Evolutionary conservation across 2,888 invertebrate species (phyloP), one percentile per base, ranked within the genome.

Genomic region (Apoda limacodes): DNA sequence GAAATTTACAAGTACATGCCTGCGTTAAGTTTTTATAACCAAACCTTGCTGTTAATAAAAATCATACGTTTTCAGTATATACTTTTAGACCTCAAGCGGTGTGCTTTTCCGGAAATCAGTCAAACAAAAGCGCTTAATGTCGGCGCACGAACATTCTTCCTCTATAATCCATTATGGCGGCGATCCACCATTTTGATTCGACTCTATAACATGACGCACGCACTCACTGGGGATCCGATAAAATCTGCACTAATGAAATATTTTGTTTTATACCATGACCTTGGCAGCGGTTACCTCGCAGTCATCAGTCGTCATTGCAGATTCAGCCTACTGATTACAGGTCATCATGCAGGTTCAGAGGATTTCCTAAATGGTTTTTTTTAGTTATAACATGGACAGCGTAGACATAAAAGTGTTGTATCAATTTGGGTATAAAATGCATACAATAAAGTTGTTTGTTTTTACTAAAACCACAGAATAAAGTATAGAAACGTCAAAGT

Each of bases 331-430:
- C 30, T 27, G 76, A 75, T 76, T 63, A 52, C 48, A 51, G 70
- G 64, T 69, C 68, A 64, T 34, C 52, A 59, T 50, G 55, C 57
- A 58, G 71, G 75, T 74, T 76, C 75, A 76, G 55, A 61, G 72
- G 56, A 62, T 71, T 63, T 53, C 43, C 42, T 55, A n/a, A n/a
- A n/a, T n/a, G n/a, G n/a, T n/a, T n/a, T n/a, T n/a, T n/a, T n/a
- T n/a, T n/a, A n/a, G n/a, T n/a, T n/a, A n/a, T n/a, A n/a, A n/a
- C n/a, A n/a, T 60, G 5, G 5, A 9, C 9, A 3, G 13, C 11
- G 23, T 9, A n/a, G 13, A 23, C 11, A 23, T 9, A 23, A 23
- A 23, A 3, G 7, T 5, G 13, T 9, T 9, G 13, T 9, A 13
- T 9, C 9, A 23, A 23, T n/a, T n/a, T n/a, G n/a, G n/a, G n/a